phyloP scores from a whole-genome alignment of 2,888 invertebrate genomes.

The Euclidia mi region DNA sequence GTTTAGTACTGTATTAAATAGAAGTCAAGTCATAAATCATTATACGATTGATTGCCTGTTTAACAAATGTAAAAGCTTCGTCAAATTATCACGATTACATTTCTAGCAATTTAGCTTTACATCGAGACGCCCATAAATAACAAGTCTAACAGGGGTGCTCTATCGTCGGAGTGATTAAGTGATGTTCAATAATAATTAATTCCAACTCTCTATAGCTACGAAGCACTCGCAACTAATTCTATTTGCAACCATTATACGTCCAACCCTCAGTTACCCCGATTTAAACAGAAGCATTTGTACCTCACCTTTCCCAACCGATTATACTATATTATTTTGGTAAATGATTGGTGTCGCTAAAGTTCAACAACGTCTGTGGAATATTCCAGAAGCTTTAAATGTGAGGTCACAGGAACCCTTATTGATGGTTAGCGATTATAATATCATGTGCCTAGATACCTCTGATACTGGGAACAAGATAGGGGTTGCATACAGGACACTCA shows the following conservation, averaged over 20 bases:
- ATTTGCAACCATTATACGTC: slow-evolving; percentile 30
- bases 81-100: slow-evolving; percentile 13
- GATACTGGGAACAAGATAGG: too few relatives aligned
- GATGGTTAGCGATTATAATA: too few relatives aligned
- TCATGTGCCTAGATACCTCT: too few relatives aligned
- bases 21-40: not conserved
- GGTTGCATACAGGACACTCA: too few relatives aligned
- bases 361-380: too few relatives aligned
- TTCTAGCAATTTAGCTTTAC: slow-evolving; percentile 6
- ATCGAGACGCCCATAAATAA: slow-evolving; percentile 16
- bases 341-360: too few relatives aligned
- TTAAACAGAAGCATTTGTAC: too few relatives aligned
- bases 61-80: not conserved
- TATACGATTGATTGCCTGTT: not conserved
- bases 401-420: too few relatives aligned
- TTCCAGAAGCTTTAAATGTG: too few relatives aligned
- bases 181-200: slow-evolving; percentile 46
- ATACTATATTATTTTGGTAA: too few relatives aligned
- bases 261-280: too few relatives aligned
- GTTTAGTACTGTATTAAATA: not conserved
- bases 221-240: slow-evolving; percentile 41
- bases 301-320: too few relatives aligned
- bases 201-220: slow-evolving; percentile 5
- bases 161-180: slow-evolving; percentile 21
- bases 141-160: slow-evolving; percentile 1